Conservation (phyloP, 2,113 vertebrate species). For the Heptranchias perlo region DNA sequence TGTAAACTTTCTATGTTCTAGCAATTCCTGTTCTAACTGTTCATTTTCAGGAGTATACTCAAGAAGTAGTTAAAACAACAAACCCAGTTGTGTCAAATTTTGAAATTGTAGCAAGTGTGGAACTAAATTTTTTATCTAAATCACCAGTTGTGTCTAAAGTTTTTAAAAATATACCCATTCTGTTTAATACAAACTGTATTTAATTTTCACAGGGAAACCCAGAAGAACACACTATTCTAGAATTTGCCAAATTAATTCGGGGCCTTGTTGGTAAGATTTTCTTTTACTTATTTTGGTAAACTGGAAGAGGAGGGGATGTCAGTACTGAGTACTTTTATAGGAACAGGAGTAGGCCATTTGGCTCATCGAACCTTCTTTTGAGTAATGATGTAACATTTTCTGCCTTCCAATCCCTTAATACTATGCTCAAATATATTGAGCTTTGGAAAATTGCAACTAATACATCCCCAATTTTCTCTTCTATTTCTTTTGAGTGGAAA, state of each 20-base stretch:
- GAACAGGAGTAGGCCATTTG: not conserved
- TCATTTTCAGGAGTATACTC: not conserved
- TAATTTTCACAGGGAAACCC: slow-evolving; percentile 81
- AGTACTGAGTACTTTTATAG: not conserved
- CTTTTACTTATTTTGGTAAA: not conserved
- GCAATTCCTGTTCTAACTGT: not conserved
- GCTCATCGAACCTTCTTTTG: not conserved
- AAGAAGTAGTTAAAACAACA: not conserved
- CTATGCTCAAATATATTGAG: not conserved
- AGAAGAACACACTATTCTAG: slow-evolving; percentile 92
- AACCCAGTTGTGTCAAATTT: not conserved
- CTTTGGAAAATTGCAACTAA: not conserved
- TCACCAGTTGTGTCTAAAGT: not conserved
- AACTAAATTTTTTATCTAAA: not conserved
- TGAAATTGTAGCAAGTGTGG: not conserved
- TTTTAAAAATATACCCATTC: not conserved
- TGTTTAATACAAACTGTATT: not conserved
- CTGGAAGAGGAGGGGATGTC: not conserved
- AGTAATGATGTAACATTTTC: not conserved
- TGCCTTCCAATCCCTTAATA: not conserved
- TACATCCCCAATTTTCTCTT: not conserved
- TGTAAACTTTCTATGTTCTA: slow-evolving; percentile 48
- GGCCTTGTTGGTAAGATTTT: slow-evolving; percentile 83
- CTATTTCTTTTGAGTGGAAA: not conserved
- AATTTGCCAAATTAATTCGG: slow-evolving; percentile 96